Conservation (phyloP, 2,888 invertebrate species). For the Melolontha melolontha region DNA sequence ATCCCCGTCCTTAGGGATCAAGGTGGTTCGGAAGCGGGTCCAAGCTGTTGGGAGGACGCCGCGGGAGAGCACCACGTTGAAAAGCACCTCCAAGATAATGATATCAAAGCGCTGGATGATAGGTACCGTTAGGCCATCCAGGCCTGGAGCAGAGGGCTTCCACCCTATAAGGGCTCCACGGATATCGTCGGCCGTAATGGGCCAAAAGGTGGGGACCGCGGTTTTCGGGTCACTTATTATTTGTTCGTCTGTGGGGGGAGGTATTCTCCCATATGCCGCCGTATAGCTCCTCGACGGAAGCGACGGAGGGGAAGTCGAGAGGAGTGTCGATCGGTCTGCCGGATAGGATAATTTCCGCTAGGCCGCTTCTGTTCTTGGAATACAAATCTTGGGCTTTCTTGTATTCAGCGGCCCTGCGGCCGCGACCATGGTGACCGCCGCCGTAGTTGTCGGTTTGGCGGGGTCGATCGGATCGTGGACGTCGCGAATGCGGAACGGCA, state of each 20-base stretch:
- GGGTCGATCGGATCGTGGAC: no score
- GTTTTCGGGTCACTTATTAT: background rate
- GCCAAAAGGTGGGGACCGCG: background rate
- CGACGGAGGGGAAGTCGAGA: no score
- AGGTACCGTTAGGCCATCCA: slow-evolving; percentile 42
- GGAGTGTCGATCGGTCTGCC: no score
- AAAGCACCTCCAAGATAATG: slow-evolving; percentile 28
- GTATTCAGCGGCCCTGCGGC: slow-evolving; percentile 21
- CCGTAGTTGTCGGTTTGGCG: background rate
- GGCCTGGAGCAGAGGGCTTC: slow-evolving; percentile 45
- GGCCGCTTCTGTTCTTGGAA: slow-evolving; percentile 30
- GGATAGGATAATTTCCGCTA: slow-evolving; percentile 39
- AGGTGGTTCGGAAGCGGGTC: no score
- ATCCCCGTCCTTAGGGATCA: no score
- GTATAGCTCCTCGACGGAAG: no score
- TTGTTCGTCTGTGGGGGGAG: slow-evolving; percentile 30
- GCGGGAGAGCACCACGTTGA: slow-evolving; percentile 43
- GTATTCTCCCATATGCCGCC: no score
- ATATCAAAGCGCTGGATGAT: slow-evolving; percentile 10
- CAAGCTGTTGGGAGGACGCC: no score
- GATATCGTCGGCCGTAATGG: slow-evolving; percentile 43
- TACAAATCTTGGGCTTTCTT: slow-evolving; percentile 49
- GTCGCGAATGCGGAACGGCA: no score
- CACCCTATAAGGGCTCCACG: slow-evolving; percentile 17
- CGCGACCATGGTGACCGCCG: slow-evolving; percentile 14